Evolutionary conservation across 2,888 invertebrate genomes (phyloP), one percentile per base, ranked within the genome.

Genomic region (Alloscopus bannaensis): DNA sequence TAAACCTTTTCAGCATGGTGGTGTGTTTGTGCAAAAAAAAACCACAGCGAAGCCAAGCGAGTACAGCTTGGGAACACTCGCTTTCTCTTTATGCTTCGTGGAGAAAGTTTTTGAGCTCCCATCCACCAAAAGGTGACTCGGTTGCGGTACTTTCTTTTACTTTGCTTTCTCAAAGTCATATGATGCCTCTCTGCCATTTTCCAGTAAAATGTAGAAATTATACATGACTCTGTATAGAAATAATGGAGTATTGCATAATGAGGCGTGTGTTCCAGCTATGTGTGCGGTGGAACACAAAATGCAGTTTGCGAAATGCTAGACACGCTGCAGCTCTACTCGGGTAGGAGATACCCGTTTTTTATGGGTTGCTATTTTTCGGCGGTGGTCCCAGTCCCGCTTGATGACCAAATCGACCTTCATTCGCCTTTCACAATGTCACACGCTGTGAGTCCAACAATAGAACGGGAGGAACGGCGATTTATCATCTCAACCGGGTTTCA

Each of bases 361-460:
- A 16, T 16, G 13, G 45, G 13, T 45, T 45, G 4, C 45, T 18
- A 45, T 11, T 16, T 45, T 16, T 16, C 13, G 45, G n/a, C 18
- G n/a, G n/a, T 11, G n/a, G 8, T 11, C 3, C 4, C 52, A 26
- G 1, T 6, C 18, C 24, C 13, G 8, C 3, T 11, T 62, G 52
- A 55, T 62, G 64, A 47, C 11, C 6, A 52, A 66, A 22, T 59
- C 59, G 73, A 75, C 73, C 66, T 75, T 75, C 73, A 66, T 57
- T 59, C 26, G 73, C 55, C 66, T 75, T 75, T 66, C 42, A 29
- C 66, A 75, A 75, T 75, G 73, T 47, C 73, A 75, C 28, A 6
- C 45, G 45, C 13, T 18, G 18, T 45, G n/a, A n/a, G 13, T 36
- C 40, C 50, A 69, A 59, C 69, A 69, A 69, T 57, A 36, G 57